Conservation (phyloP, 2,113 vertebrate genomes). For the Lophotis ruficrista region DNA sequence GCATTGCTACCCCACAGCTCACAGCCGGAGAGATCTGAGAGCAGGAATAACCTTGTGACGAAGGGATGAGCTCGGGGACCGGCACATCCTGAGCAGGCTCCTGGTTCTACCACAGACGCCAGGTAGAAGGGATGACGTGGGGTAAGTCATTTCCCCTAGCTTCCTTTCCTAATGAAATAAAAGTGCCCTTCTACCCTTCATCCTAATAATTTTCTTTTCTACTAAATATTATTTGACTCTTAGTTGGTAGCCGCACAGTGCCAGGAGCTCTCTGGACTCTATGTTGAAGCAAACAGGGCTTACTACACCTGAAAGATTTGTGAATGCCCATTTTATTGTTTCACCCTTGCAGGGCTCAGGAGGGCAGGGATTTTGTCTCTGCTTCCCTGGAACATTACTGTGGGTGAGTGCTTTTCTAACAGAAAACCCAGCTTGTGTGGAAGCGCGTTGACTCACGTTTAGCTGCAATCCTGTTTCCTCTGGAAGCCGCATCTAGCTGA, state of each 20-base stretch:
- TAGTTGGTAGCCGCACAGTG: background rate
- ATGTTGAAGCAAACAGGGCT: rapidly evolving
- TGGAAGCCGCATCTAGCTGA: background rate
- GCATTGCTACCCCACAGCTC: background rate
- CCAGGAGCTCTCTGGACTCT: background rate
- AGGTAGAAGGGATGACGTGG: background rate
- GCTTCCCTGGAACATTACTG: background rate
- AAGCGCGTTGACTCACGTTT: rapidly evolving
- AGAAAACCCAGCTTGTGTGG: background rate
- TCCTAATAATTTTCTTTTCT: background rate
- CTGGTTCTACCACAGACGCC: background rate
- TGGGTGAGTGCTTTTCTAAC: background rate
- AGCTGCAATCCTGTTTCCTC: background rate
- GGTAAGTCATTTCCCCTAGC: background rate
- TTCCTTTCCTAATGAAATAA: background rate
- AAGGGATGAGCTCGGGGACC: background rate
- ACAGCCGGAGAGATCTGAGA: background rate
- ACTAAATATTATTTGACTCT: background rate
- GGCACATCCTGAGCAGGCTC: background rate
- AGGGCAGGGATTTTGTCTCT: background rate
- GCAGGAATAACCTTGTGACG: background rate
- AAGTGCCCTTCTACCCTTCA: background rate
- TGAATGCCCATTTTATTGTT: too few relatives aligned
- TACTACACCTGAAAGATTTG: background rate
- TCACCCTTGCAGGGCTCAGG: background rate